These are phyloP conservation scores for Alviniconcha marisindica DNA, from an alignment of 1,140 invertebrate genomes.

Conservation along the genomic window DNA sequence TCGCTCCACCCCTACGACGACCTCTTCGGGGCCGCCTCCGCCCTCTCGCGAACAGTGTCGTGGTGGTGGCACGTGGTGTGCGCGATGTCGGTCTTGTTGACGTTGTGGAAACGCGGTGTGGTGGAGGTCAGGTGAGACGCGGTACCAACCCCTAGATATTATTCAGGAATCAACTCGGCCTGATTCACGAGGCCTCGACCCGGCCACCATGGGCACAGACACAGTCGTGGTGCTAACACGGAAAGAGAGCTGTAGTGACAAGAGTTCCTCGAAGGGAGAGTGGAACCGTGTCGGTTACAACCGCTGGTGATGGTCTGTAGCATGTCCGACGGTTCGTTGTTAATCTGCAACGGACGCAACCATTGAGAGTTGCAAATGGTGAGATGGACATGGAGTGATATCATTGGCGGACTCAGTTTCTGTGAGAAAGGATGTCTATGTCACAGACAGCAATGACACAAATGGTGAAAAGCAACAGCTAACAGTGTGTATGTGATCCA, in stretches of 20 bases:
- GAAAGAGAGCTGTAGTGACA: not conserved
- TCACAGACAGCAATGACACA: too few species aligned
- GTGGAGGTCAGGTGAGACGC: slow-evolving; percentile 16
- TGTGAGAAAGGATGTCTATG: too few species aligned
- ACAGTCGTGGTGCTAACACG: not conserved
- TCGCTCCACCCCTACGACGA: slow-evolving; percentile 52
- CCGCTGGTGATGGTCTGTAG: not conserved
- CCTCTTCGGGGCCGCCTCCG: not conserved
- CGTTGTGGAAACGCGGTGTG: not conserved
- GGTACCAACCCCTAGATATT: not conserved
- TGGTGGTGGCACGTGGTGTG: slow-evolving; percentile 4
- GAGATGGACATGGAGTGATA: too few species aligned
- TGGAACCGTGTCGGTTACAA: not conserved
- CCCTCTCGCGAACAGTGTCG: not conserved
- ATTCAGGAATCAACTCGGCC: too few species aligned
- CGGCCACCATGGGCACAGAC: not conserved
- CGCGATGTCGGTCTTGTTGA: not conserved
- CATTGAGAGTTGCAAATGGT: too few species aligned
- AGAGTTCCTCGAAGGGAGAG: not conserved
- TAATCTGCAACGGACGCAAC: too few species aligned
- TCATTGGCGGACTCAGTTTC: too few species aligned
- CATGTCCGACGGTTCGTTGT: not conserved
- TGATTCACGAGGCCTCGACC: not conserved
- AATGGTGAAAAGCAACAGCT: too few species aligned
- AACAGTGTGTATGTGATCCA: too few species aligned